A percentile compares a stretch with the other conserved stretches of the same genome.
Conservation (phyloP, 2,113 vertebrate species). For the Sapajus apella region DNA sequence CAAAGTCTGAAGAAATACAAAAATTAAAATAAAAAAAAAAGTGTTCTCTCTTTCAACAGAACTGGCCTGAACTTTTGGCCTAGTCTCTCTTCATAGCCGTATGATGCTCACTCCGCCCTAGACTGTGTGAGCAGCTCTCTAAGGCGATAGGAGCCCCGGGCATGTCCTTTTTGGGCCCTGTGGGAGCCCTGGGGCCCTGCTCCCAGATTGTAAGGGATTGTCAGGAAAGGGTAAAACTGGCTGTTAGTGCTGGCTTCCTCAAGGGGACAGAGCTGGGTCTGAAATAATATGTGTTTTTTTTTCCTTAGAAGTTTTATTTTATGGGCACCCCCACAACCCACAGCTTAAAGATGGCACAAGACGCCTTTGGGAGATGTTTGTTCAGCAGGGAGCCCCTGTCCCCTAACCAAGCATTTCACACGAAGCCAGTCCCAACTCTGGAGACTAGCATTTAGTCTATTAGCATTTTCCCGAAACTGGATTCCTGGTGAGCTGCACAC, state of each 20-base stretch:
- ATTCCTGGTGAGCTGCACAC: background rate
- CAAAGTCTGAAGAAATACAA: background rate
- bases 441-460: background rate
- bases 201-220: background rate
- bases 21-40: background rate
- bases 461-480: background rate
- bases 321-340: background rate
- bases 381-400: background rate
- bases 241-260: background rate
- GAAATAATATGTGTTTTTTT: background rate
- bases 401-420: background rate
- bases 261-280: background rate
- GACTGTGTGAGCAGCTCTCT: background rate
- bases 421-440: background rate
- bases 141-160: too few species aligned
- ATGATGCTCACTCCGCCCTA: background rate
- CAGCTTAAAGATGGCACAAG: background rate
- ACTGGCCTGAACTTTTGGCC: background rate
- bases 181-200: background rate
- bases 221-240: background rate
- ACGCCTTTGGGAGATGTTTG: background rate
- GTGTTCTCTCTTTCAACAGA: background rate
- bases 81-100: background rate
- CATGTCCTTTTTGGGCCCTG: rapidly evolving
- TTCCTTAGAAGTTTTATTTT: background rate